phyloP scores from a whole-genome alignment of 37 sponge, comb jelly and placozoan genomes.

The Eunapius fragilis region DNA sequence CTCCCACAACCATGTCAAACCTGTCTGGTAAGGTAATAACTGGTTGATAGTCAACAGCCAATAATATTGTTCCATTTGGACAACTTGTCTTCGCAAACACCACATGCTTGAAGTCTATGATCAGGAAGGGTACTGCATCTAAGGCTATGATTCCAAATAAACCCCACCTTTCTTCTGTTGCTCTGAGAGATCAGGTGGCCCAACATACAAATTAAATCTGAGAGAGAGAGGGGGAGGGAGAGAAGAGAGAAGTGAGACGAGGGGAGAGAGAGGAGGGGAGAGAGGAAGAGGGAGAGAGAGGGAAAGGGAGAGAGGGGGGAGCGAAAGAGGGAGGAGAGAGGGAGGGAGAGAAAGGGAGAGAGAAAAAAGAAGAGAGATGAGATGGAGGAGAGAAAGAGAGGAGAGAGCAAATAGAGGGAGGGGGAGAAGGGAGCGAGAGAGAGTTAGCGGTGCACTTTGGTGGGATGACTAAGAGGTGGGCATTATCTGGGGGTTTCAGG shows the following conservation, averaged over 20 bases:
- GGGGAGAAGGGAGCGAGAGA: too few species aligned
- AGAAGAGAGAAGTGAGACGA: too few species aligned
- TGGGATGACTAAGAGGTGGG: slow-evolving; percentile 2
- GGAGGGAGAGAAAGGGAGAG: not conserved
- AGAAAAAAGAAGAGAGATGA: too few species aligned
- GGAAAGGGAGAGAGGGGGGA: too few species aligned
- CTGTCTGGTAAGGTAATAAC: slow-evolving; percentile 38
- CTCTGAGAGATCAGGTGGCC: not conserved
- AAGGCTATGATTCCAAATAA: not conserved
- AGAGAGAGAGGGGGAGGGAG: not conserved
- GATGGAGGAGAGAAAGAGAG: too few species aligned
- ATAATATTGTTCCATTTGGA: slow-evolving; percentile 50
- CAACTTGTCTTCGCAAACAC: slow-evolving; percentile 45
- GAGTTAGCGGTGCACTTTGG: too few species aligned
- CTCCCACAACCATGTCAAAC: not conserved
- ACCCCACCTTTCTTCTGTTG: not conserved
- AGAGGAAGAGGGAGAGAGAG: too few species aligned
- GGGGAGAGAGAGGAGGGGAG: too few species aligned
- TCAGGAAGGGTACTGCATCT: not conserved
- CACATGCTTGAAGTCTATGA: slow-evolving; percentile 46
- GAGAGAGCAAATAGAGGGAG: too few species aligned
- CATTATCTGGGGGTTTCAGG: not conserved
- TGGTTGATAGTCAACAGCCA: slow-evolving; percentile 32
- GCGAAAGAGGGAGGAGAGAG: not conserved
- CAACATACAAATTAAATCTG: not conserved